Percentiles rank a stretch among this genome's conserved stretches.
These are phyloP conservation scores for Loripinus fragilis DNA, from an alignment of 2,888 invertebrate genomes.

Conservation along the genomic window DNA sequence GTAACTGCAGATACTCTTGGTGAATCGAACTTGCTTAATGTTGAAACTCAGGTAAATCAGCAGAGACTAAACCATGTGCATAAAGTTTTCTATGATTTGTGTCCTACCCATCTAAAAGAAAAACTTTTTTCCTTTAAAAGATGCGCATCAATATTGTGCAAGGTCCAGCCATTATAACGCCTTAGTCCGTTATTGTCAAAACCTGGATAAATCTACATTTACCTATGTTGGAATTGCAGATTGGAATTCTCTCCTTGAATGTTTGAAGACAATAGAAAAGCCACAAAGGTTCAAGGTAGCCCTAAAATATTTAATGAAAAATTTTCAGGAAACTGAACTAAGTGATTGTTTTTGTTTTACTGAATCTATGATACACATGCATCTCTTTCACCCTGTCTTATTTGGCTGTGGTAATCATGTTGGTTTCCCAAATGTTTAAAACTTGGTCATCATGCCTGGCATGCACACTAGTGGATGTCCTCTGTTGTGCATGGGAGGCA, in stretches of 20 bases:
- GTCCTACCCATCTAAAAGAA: not conserved
- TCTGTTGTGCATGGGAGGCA: too few relatives aligned
- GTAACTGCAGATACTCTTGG: conserved; percentile 1
- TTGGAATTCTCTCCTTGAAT: conserved; percentile 8
- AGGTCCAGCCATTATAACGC: not conserved
- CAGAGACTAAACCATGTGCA: conserved; percentile 4
- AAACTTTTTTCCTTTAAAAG: not conserved
- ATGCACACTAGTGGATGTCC: too few relatives aligned
- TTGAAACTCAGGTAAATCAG: conserved; percentile 13
- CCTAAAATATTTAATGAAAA: too few relatives aligned
- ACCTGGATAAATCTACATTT: not conserved
- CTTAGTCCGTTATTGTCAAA: not conserved
- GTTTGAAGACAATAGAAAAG: too few relatives aligned
- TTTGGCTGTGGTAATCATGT: too few relatives aligned
- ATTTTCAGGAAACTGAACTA: too few relatives aligned
- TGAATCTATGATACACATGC: too few relatives aligned
- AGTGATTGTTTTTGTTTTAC: too few relatives aligned
- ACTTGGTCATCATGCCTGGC: too few relatives aligned
- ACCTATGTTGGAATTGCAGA: not conserved
- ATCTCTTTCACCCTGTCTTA: too few relatives aligned
- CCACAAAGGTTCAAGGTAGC: too few relatives aligned
- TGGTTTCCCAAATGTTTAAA: too few relatives aligned
- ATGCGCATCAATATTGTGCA: not conserved
- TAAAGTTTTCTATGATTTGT: not conserved
- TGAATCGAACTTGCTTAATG: conserved; percentile 3